phyloP scores from a whole-genome alignment of 2,888 invertebrate species.

The Agrenia bidenticulata region DNA sequence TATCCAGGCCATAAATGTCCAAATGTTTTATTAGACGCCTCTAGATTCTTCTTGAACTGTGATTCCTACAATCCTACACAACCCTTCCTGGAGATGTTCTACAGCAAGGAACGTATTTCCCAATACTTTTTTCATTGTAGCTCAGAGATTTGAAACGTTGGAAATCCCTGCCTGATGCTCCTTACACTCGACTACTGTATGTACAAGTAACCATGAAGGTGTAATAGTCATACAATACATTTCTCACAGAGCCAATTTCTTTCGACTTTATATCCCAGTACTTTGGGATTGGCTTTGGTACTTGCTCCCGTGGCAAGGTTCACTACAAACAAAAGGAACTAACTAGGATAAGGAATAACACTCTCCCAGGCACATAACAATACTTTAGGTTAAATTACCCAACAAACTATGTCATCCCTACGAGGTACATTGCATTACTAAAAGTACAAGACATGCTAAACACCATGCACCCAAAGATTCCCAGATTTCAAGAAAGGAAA shows the following conservation, averaged over 20 bases:
- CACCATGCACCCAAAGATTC: neutral
- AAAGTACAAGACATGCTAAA: constrained; percentile 1
- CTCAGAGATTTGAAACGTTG: constrained; percentile 2
- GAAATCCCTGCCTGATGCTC: neutral
- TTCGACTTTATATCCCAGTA: too few relatives aligned
- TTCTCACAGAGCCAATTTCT: constrained; percentile 5
- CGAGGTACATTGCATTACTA: neutral
- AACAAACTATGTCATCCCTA: constrained; percentile 18
- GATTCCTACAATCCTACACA: neutral
- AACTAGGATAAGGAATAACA: neutral
- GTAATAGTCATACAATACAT: neutral
- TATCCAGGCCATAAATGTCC: constrained; percentile 36
- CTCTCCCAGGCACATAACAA: constrained; percentile 15
- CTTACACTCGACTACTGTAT: neutral
- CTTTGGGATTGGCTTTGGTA: neutral
- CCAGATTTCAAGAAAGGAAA: neutral
- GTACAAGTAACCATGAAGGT: neutral
- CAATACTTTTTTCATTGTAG: constrained; percentile 14
- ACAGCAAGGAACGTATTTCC: neutral
- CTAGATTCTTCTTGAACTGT: constrained; percentile 19
- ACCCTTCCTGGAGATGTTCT: too few relatives aligned
- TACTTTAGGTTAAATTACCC: constrained; percentile 29
- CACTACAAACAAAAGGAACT: too few relatives aligned
- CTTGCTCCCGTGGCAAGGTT: neutral
- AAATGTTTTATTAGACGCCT: constrained; percentile 37